Evolutionary conservation across 1,140 invertebrate genomes (phyloP).

Genomic region (Steinernema feltiae): DNA sequence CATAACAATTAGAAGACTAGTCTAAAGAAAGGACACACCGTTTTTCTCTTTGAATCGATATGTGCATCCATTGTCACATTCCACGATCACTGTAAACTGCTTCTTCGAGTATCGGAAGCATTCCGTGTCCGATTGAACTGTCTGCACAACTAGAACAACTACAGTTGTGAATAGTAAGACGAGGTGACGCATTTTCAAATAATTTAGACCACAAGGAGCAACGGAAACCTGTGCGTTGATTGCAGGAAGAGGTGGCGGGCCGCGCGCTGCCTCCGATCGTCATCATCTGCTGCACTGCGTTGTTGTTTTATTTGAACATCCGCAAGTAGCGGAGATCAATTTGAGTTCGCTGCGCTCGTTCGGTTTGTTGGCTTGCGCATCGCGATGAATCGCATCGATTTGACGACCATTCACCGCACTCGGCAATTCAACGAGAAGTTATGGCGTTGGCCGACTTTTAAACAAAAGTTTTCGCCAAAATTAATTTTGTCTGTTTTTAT

Average conservation of each 20-base stretch:
- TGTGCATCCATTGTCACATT: background rate
- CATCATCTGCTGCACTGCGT: background rate
- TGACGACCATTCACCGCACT: no score
- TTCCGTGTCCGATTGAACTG: background rate
- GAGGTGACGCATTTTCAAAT: background rate
- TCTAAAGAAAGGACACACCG: background rate
- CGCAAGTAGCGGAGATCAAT: background rate
- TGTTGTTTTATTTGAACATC: background rate
- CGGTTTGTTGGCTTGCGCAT: no score
- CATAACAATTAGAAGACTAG: background rate
- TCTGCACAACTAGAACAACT: background rate
- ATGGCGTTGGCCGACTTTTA: no score
- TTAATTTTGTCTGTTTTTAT: background rate
- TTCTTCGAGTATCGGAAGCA: background rate
- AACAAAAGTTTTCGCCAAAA: background rate
- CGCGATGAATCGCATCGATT: no score
- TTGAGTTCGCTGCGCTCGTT: slow-evolving; percentile 1
- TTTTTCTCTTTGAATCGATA: background rate
- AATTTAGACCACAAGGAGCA: background rate
- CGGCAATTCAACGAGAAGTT: no score
- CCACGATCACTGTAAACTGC: background rate
- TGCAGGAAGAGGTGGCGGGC: background rate
- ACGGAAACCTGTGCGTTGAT: background rate
- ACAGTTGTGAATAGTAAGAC: background rate
- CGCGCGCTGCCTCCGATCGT: no score